Conservation (phyloP, 2,113 vertebrate species). For the Xyliphius kryptos region DNA sequence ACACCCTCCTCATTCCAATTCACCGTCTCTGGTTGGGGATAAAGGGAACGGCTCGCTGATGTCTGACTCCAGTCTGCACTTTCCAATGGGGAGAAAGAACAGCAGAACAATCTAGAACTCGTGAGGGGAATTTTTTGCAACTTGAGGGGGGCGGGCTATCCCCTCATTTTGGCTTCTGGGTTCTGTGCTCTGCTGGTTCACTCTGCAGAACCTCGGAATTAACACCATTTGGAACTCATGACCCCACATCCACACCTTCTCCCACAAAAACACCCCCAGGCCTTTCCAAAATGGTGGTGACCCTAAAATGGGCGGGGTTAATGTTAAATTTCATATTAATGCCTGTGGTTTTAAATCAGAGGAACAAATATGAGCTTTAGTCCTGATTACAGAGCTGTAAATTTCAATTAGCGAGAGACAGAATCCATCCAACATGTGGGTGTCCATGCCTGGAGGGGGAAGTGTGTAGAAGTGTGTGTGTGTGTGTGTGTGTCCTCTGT, state of each 20-base stretch:
- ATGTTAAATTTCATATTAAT: too few species aligned
- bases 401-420: neutral
- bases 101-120: slow-evolving; percentile 68
- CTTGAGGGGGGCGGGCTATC: slow-evolving; percentile 40
- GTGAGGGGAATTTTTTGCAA: slow-evolving; percentile 56
- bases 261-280: too few species aligned
- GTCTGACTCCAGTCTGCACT: slow-evolving; percentile 63
- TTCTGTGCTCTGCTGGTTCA: too few species aligned
- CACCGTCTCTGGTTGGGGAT: slow-evolving; percentile 60
- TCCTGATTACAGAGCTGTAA: neutral
- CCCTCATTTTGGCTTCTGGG: too few species aligned
- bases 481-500: slow-evolving; percentile 9
- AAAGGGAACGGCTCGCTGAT: slow-evolving; percentile 58
- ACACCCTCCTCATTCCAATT: slow-evolving; percentile 59
- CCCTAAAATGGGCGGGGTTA: too few species aligned
- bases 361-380: too few species aligned
- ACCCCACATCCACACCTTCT: too few species aligned
- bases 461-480: slow-evolving; percentile 13
- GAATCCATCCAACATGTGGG: neutral
- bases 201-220: too few species aligned
- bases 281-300: too few species aligned
- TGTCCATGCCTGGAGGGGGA: slow-evolving; percentile 19
- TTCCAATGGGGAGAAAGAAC: slow-evolving; percentile 66
- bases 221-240: too few species aligned
- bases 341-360: neutral